A percentile compares a stretch with the other conserved stretches of the same genome.
Conservation (phyloP, 2,797 vertebrate genomes). For the Darevskia mixta region DNA sequence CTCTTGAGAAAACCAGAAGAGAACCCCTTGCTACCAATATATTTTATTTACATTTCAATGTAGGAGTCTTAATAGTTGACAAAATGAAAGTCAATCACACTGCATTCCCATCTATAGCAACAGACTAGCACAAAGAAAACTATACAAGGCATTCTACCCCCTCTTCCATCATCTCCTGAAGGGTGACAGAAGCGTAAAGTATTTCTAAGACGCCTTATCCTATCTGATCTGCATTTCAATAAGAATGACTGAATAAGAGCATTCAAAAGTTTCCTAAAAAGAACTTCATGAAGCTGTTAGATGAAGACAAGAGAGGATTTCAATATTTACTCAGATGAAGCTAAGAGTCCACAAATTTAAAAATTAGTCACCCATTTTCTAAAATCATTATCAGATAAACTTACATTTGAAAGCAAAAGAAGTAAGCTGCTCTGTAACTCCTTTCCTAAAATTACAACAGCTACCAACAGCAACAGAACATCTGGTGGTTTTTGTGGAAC, state of each 20-base stretch:
- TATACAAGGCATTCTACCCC: neutral
- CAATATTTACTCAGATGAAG: neutral
- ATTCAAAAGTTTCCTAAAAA: conserved; percentile 4
- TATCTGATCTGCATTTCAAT: conserved; percentile 51
- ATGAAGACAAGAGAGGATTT: neutral
- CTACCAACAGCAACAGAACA: neutral
- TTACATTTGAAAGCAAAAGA: neutral
- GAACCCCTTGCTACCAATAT: neutral
- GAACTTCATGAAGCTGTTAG: conserved; percentile 11
- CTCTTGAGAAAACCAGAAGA: neutral
- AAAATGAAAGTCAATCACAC: neutral
- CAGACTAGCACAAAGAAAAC: neutral
- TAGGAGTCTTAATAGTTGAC: conserved; percentile 1
- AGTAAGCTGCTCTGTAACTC: neutral
- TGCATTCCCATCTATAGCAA: conserved; percentile 13
- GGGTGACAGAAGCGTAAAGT: neutral
- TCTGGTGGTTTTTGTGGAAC: fast-evolving
- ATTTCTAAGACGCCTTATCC: neutral
- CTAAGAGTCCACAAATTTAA: conserved; percentile 5
- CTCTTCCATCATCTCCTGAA: conserved; percentile 4
- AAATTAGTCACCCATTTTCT: conserved; percentile 19
- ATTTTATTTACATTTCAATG: conserved; percentile 37
- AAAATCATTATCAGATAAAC: neutral
- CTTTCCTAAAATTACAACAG: neutral
- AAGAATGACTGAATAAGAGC: conserved; percentile 13